Evolutionary conservation across 1,140 invertebrate genomes (phyloP).

Genomic region (Neodiprion fabricii): DNA sequence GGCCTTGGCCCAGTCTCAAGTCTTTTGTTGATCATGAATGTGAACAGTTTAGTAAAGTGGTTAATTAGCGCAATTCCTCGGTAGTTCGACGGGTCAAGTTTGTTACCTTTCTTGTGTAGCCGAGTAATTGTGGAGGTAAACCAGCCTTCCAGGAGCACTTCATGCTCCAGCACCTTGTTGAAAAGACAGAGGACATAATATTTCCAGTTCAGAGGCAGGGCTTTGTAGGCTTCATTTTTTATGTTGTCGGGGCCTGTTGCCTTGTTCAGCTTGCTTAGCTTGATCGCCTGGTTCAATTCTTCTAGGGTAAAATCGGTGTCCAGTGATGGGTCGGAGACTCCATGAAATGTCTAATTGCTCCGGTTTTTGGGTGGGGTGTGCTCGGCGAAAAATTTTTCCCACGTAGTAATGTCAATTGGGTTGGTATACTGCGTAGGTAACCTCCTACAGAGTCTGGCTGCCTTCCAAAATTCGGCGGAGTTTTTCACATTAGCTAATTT

Average conservation of each 20-base stretch:
- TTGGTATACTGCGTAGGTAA: no score
- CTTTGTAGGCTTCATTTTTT: no score
- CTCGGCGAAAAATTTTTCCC: no score
- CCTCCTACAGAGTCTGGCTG: no score
- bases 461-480: no score
- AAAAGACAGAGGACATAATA: not conserved
- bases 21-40: slow-evolving; percentile 23
- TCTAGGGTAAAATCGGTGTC: not conserved
- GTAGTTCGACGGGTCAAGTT: slow-evolving; percentile 28
- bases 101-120: slow-evolving; percentile 32
- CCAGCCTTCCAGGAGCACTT: not conserved
- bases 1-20: not conserved
- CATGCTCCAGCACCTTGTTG: not conserved
- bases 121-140: not conserved
- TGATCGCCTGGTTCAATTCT: not conserved
- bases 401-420: no score
- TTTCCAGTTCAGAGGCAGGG: no score
- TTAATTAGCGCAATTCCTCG: slow-evolving; percentile 36
- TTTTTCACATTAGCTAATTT: no score
- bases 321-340: not conserved
- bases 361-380: no score
- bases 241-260: not conserved
- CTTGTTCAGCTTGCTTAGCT: not conserved
- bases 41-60: slow-evolving; percentile 29
- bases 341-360: no score